Conservation (phyloP, 2,113 vertebrate species). For the Eudorcas thomsonii region DNA sequence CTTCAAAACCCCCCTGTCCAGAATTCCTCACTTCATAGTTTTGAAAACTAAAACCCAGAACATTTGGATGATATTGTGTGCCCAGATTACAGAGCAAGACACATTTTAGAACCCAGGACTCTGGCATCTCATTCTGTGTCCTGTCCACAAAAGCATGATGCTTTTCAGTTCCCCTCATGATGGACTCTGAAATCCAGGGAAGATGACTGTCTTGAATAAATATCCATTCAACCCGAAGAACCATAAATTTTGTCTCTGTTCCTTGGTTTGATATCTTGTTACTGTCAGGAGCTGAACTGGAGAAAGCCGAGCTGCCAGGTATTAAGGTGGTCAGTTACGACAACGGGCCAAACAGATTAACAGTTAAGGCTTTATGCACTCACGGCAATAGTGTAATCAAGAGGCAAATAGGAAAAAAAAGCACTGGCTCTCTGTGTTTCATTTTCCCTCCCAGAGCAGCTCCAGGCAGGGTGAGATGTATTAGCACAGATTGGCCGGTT, state of each 20-base stretch:
- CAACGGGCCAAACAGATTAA: not conserved
- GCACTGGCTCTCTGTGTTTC: not conserved
- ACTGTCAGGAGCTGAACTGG: not conserved
- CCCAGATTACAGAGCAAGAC: not conserved
- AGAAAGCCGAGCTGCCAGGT: not conserved
- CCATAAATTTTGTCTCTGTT: not conserved
- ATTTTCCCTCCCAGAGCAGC: not conserved
- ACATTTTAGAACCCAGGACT: not conserved
- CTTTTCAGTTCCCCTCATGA: not conserved
- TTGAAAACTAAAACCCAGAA: not conserved
- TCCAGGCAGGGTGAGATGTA: not conserved
- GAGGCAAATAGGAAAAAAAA: not conserved
- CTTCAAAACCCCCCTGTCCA: not conserved
- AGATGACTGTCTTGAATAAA: not conserved
- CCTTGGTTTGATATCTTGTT: not conserved
- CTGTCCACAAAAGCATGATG: not conserved
- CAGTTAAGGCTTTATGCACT: not conserved
- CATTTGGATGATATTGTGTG: not conserved
- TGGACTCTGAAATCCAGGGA: not conserved
- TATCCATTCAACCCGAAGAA: not conserved
- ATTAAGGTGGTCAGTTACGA: not conserved
- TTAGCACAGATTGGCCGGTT: too few relatives aligned
- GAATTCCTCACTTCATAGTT: not conserved
- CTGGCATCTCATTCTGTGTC: not conserved
- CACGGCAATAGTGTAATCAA: not conserved